Conservation (phyloP, 2,888 invertebrate genomes). For the Scaptomyza parva region DNA sequence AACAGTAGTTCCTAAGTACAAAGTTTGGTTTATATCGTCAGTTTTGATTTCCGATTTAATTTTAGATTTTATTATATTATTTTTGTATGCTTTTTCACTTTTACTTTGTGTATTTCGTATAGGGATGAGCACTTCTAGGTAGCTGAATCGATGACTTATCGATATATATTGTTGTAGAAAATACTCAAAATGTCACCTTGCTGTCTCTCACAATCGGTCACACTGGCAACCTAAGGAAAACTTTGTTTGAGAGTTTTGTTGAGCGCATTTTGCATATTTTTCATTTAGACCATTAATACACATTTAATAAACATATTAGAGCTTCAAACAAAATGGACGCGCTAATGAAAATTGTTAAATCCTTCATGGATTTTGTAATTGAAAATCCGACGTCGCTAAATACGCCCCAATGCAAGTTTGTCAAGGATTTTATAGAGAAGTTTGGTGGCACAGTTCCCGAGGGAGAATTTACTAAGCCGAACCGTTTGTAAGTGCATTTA, state of each 20-base stretch:
- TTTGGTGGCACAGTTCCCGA: conserved; percentile 90
- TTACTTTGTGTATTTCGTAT: conserved; percentile 60
- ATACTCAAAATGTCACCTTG: conserved; percentile 6
- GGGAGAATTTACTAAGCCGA: conserved; percentile 85
- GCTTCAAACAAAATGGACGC: conserved; percentile 45
- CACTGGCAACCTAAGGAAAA: conserved; percentile 40
- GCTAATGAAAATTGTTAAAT: conserved; percentile 86
- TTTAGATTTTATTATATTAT: conserved; percentile 21
- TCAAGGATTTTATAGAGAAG: conserved; percentile 91
- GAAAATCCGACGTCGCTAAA: conserved; percentile 90
- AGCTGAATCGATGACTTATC: conserved; percentile 19
- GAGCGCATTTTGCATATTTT: background rate
- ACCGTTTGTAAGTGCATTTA: conserved; percentile 67
- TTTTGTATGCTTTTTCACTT: conserved; percentile 51
- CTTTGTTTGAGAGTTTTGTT: conserved; percentile 24
- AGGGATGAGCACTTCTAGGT: conserved; percentile 29
- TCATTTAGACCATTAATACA: conserved; percentile 1
- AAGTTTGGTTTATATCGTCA: background rate
- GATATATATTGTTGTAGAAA: conserved; percentile 9
- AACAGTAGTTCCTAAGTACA: conserved; percentile 1
- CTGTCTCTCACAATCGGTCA: conserved; percentile 32
- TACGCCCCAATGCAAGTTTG: conserved; percentile 90
- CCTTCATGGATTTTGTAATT: conserved; percentile 90
- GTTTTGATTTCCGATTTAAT: background rate
- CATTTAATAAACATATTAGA: conserved; percentile 8